Percentiles rank a stretch among this genome's conserved stretches.
Evolutionary conservation across 2,113 vertebrate genomes (phyloP).

Genomic region (Bothrops jararaca): DNA sequence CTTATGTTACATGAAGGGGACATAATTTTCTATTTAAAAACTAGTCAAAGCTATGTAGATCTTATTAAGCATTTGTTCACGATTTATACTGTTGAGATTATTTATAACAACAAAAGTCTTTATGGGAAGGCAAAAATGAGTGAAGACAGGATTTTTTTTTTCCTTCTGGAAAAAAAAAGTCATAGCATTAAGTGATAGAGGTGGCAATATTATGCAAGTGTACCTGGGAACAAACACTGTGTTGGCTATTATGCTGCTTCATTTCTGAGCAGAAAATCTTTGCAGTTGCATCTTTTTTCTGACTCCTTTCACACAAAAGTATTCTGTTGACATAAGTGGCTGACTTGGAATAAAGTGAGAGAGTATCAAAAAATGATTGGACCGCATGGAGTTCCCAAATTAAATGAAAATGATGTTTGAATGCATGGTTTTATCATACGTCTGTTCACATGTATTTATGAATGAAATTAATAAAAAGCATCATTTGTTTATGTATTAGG

Average conservation of each 20-base stretch:
- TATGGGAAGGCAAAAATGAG: conserved; percentile 46
- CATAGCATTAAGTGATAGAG: not conserved
- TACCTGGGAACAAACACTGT: not conserved
- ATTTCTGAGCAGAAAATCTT: not conserved
- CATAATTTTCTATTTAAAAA: conserved; percentile 37
- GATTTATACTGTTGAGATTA: conserved; percentile 27
- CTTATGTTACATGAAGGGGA: not conserved
- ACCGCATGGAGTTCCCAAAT: not conserved
- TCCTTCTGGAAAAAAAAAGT: not conserved
- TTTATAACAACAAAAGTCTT: conserved; percentile 49
- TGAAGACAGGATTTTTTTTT: conserved; percentile 37
- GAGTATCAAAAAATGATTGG: not conserved
- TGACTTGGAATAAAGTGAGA: not conserved
- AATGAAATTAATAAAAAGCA: not conserved
- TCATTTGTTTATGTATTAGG: not conserved
- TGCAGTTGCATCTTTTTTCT: not conserved
- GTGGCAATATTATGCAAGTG: not conserved
- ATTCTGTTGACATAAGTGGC: not conserved
- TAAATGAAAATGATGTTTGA: not conserved
- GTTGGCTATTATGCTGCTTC: not conserved
- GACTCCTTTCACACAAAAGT: not conserved
- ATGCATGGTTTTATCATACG: not conserved
- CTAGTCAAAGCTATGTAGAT: conserved; percentile 17
- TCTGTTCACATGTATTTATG: not conserved
- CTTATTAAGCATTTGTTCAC: conserved; percentile 32